Evolutionary conservation across 1,140 invertebrate genomes (phyloP).

Genomic region (Lethocerus indicus): DNA sequence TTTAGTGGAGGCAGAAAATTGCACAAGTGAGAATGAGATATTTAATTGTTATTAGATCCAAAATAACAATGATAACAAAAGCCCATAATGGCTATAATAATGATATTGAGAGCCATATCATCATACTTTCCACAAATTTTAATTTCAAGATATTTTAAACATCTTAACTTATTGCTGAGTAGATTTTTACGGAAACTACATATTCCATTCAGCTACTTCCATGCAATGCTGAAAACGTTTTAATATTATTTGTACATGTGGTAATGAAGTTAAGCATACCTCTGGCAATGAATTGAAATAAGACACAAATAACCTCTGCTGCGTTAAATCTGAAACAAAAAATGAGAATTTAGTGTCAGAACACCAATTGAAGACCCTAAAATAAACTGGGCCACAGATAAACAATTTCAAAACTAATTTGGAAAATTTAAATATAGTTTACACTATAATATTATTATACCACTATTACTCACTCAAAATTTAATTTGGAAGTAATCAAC

Average conservation of each 20-base stretch:
- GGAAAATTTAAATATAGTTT: too few species aligned
- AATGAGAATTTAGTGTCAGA: too few species aligned
- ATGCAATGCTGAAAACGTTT: background rate
- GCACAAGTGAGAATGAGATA: too few species aligned
- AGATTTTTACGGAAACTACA: background rate
- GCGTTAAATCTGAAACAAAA: constrained; percentile 31
- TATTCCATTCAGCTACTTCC: background rate
- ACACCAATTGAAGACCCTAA: too few species aligned
- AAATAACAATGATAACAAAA: too few species aligned
- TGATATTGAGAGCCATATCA: background rate
- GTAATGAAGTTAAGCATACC: constrained; percentile 25
- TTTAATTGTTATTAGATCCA: too few species aligned
- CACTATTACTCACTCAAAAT: too few species aligned
- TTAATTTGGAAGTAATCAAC: too few species aligned
- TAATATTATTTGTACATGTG: constrained; percentile 1
- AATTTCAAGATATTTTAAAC: background rate
- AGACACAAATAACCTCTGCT: constrained; percentile 37
- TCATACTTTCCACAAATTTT: background rate
- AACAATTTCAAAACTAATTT: too few species aligned
- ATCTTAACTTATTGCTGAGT: background rate
- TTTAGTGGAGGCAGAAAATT: too few species aligned
- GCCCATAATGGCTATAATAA: background rate
- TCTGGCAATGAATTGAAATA: constrained; percentile 37
- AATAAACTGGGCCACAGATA: too few species aligned
- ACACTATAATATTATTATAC: too few species aligned